Percentiles rank a stretch among this genome's conserved stretches.
Conservation (phyloP, 2,113 vertebrate genomes). For the Perognathus longimembris region DNA sequence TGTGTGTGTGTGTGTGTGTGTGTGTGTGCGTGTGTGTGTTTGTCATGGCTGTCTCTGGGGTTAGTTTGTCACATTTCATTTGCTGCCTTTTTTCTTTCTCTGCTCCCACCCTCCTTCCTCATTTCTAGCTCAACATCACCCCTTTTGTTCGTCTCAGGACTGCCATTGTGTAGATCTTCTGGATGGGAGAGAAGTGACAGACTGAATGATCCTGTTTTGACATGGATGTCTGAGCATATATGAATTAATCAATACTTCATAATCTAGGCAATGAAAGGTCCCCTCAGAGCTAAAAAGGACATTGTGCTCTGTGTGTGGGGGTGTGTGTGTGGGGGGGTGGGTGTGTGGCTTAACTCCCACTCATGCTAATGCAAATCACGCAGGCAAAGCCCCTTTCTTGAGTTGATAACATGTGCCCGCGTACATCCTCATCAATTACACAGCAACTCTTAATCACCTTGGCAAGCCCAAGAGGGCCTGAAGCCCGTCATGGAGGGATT, state of each 20-base stretch:
- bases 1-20: not conserved
- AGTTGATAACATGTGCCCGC: constrained; percentile 61
- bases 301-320: not conserved
- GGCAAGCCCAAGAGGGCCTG: constrained; percentile 3
- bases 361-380: constrained; percentile 59
- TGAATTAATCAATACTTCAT: constrained; percentile 71
- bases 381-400: constrained; percentile 56
- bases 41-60: not conserved
- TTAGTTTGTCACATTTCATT: not conserved
- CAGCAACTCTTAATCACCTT: constrained; percentile 51
- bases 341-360: constrained; percentile 50
- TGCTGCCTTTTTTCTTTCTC: not conserved
- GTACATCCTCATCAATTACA: constrained; percentile 35
- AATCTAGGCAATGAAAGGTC: constrained; percentile 32
- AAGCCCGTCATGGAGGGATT: constrained; percentile 60
- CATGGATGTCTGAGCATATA: constrained; percentile 35
- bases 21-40: not conserved
- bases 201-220: constrained; percentile 39
- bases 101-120: not conserved
- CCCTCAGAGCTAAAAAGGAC: constrained; percentile 46
- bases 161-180: not conserved
- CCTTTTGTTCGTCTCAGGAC: constrained; percentile 31
- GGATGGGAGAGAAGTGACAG: constrained; percentile 29
- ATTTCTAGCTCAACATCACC: not conserved
- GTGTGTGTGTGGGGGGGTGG: too few relatives aligned